Evolutionary conservation across 1,140 invertebrate species (phyloP).

Genomic region (Brachionus plicatilis): DNA sequence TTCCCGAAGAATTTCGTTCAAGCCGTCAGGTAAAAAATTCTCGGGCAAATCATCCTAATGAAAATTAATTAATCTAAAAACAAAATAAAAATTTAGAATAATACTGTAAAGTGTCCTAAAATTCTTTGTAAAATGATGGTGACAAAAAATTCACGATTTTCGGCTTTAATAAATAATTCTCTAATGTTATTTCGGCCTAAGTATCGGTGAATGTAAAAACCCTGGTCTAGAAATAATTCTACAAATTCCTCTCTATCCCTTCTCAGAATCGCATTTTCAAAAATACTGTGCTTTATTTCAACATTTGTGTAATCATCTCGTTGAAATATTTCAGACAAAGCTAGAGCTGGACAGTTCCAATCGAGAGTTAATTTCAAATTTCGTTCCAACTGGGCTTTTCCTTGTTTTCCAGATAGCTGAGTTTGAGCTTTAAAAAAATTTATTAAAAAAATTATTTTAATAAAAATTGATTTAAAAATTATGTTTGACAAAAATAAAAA

Average conservation of each 20-base stretch:
- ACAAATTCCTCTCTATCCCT: constrained; percentile 56
- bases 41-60: constrained; percentile 27
- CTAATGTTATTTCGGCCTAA: constrained; percentile 50
- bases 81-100: background rate
- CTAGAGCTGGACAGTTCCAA: constrained; percentile 57
- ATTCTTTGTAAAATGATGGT: constrained; percentile 53
- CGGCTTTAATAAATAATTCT: constrained; percentile 51
- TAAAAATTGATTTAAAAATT: background rate
- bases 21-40: constrained; percentile 41
- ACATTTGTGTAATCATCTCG: constrained; percentile 50
- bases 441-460: background rate
- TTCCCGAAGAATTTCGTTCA: constrained; percentile 48
- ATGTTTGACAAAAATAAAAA: constrained; percentile 38
- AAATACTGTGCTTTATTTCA: constrained; percentile 54
- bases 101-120: constrained; percentile 47
- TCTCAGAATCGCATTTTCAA: constrained; percentile 53
- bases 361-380: constrained; percentile 55
- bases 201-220: constrained; percentile 54
- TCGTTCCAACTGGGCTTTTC: constrained; percentile 48
- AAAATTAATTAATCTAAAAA: background rate
- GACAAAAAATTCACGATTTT: constrained; percentile 55
- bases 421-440: background rate
- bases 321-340: constrained; percentile 52
- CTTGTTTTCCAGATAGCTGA: constrained; percentile 41
- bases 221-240: constrained; percentile 55